Conservation (phyloP, 2,888 invertebrate genomes). For the Parascotia fuliginaria region DNA sequence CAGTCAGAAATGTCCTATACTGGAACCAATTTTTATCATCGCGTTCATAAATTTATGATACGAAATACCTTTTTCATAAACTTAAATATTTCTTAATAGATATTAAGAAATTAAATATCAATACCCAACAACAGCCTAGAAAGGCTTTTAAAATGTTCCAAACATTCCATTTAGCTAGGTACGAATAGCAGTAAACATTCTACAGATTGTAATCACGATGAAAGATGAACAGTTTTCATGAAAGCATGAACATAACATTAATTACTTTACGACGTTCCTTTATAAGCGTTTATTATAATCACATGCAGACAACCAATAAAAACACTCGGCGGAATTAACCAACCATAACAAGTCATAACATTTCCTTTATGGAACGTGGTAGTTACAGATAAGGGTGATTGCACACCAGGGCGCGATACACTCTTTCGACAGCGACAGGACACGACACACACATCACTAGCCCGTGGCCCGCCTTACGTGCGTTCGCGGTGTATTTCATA, state of each 20-base stretch:
- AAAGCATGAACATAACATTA: slow-evolving; percentile 8
- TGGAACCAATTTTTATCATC: no score
- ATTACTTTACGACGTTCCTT: slow-evolving; percentile 15
- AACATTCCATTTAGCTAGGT: background rate
- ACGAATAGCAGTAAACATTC: background rate
- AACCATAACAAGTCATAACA: slow-evolving; percentile 22
- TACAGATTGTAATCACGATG: slow-evolving; percentile 5
- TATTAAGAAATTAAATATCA: no score
- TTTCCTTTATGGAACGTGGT: slow-evolving; percentile 31
- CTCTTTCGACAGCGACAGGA: slow-evolving; percentile 29
- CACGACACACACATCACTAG: slow-evolving; percentile 30
- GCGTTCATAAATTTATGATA: no score
- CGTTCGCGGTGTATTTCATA: slow-evolving; percentile 33
- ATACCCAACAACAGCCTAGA: no score
- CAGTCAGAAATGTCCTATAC: no score
- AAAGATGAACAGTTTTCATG: slow-evolving; percentile 7
- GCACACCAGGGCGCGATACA: slow-evolving; percentile 36
- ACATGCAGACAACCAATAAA: slow-evolving; percentile 34
- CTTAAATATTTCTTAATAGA: no score
- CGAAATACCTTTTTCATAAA: no score
- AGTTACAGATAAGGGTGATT: slow-evolving; percentile 39
- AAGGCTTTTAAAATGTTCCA: background rate
- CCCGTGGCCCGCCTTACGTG: slow-evolving; percentile 24
- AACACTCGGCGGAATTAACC: slow-evolving; percentile 24
- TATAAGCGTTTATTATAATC: slow-evolving; percentile 32